Base-by-base conservation (phyloP, 1,140 invertebrate genomes). In the Drosophila pandora region DNA sequence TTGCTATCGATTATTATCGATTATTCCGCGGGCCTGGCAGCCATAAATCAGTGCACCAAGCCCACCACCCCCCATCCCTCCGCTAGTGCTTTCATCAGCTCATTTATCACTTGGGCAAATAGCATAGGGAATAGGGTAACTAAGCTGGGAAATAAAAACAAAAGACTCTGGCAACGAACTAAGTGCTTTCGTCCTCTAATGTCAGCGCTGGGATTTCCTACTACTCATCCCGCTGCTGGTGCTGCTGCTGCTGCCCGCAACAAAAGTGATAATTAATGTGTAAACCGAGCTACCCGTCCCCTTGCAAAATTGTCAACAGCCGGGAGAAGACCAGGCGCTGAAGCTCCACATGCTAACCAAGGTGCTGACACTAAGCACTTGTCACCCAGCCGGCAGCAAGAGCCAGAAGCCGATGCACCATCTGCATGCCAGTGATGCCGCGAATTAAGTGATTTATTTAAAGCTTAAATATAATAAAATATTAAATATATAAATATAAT, bases 191-290 rank as follows among this genome's bases (percentile, higher is more conserved):
- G 65, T 64, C 69, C 68, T 88, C 82, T 87, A 82, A 82, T 87
- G 60, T 75, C 69, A 63, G 60, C 69, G 65, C 50, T 49, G 74
- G 70, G 72, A 39, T 62, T 64, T 47, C 54, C 25, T 47, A 41
- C 43, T 47, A 37, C n/a, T 41, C 39, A 13, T 41, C 25, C 3
- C 21, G 55, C 32, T 32, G 10, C 59, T 12, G 10, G 25, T 63
- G 45, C n/a, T 37, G 30, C 63, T 37, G 25, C 59, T 61, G 77
- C 73, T 70, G 70, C 62, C 65, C 56, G 64, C 64, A 64, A 87
- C 84, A 87, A 79, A 88, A 87, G 83, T 87, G 84, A 88, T 87
- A 87, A 87, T 87, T 88, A 87, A 88, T 87, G 83, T 83, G 83
- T 87, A 87, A 87, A 72, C 71, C 81, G 83, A 83, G 72, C 64